These are phyloP conservation scores for Zonotrichia leucophrys DNA, from an alignment of 2,113 vertebrate species.

Conservation along the genomic window DNA sequence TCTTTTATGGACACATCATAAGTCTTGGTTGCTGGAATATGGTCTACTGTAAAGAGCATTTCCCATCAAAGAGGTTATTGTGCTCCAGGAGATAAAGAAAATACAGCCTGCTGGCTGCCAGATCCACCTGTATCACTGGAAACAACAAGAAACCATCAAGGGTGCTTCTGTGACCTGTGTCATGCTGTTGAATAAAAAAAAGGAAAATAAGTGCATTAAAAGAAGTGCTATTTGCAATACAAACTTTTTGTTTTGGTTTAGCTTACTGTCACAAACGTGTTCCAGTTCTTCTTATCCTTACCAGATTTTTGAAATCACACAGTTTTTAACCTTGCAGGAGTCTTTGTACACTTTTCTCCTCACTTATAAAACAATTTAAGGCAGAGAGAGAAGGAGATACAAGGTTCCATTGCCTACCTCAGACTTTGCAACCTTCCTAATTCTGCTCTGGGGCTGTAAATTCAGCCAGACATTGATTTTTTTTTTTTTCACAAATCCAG, in stretches of 20 bases:
- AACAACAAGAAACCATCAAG: not conserved
- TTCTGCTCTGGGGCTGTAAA: not conserved
- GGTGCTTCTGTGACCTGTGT: not conserved
- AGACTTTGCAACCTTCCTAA: not conserved
- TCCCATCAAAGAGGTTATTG: not conserved
- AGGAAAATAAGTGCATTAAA: not conserved
- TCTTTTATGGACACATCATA: not conserved
- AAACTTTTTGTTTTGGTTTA: not conserved
- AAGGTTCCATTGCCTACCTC: not conserved
- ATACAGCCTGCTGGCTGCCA: not conserved
- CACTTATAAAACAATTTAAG: not conserved
- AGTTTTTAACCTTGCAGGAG: not conserved
- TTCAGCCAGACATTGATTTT: not conserved
- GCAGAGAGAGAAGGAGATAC: not conserved
- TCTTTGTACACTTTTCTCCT: not conserved
- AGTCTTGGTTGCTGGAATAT: not conserved
- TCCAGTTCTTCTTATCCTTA: not conserved
- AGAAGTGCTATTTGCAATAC: not conserved
- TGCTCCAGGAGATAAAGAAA: not conserved
- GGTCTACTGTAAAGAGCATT: not conserved
- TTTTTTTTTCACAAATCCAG: not conserved
- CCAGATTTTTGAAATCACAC: not conserved
- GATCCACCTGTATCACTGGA: not conserved
- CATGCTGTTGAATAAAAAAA: not conserved
- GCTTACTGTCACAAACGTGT: not conserved